Conservation (phyloP, 35 echinoderm and acorn worm genomes). For the Lytechinus variegatus region DNA sequence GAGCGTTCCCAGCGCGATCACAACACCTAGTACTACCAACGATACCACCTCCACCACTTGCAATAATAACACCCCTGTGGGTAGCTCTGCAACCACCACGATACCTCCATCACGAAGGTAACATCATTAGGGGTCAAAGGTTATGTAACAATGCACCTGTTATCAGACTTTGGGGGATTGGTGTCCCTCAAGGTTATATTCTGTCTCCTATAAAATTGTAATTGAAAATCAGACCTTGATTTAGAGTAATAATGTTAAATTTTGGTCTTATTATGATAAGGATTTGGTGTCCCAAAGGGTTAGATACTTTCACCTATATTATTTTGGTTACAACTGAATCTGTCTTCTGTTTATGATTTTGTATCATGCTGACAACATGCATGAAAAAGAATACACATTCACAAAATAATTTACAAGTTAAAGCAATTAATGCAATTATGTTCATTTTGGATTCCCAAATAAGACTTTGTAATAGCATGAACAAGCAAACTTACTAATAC, state of each 20-base stretch:
- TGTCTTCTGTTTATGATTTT: neutral
- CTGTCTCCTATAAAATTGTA: neutral
- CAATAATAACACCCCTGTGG: constrained; percentile 60
- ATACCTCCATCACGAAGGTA: constrained; percentile 66
- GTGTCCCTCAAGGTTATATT: neutral
- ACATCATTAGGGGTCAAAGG: neutral
- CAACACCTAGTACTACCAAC: constrained; percentile 60
- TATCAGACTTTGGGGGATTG: neutral
- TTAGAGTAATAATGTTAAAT: neutral
- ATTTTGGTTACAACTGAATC: neutral
- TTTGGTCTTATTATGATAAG: neutral
- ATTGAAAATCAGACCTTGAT: no score
- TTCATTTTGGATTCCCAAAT: no score
- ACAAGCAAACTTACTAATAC: neutral
- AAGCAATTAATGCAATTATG: no score
- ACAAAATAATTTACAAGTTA: neutral
- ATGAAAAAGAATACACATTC: neutral
- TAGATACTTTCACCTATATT: neutral
- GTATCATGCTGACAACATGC: neutral
- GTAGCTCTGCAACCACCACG: constrained; percentile 67
- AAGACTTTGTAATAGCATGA: neutral
- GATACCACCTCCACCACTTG: constrained; percentile 55
- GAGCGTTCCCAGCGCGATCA: neutral
- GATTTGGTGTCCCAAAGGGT: neutral
- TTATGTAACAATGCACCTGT: neutral